Evolutionary conservation across 2,113 vertebrate species (phyloP).

Genomic region (Mesitornis unicolor): DNA sequence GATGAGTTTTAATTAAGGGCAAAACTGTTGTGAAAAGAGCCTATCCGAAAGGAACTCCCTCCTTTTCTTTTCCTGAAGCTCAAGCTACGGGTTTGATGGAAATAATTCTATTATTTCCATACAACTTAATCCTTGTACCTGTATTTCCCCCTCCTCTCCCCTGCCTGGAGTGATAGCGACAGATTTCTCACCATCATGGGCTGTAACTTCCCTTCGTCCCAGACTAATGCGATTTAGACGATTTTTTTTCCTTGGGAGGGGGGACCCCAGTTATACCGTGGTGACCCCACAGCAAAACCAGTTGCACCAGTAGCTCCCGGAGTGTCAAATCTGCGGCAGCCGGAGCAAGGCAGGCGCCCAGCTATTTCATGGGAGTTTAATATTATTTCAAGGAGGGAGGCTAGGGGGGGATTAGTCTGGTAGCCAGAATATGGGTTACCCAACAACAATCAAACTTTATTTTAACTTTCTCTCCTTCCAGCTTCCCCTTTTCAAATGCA

Average conservation of each 20-base stretch:
- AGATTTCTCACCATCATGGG: background rate
- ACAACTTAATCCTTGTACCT: slow-evolving; percentile 8
- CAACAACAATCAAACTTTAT: background rate
- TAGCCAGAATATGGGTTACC: background rate
- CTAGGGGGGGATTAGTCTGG: background rate
- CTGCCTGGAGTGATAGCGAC: background rate
- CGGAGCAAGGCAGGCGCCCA: background rate
- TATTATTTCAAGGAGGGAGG: background rate
- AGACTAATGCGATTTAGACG: background rate
- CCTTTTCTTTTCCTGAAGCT: background rate
- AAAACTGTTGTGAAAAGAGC: background rate
- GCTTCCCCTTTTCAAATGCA: background rate
- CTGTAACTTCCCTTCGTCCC: background rate
- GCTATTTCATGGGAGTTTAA: background rate
- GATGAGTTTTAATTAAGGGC: background rate
- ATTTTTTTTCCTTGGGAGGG: background rate
- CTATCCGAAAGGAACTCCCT: background rate
- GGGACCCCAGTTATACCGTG: fast-evolving
- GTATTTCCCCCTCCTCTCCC: background rate
- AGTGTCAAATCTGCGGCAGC: background rate
- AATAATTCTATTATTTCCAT: slow-evolving; percentile 14
- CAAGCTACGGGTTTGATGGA: slow-evolving; percentile 20
- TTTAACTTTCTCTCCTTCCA: background rate
- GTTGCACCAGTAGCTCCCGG: background rate
- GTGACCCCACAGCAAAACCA: background rate